Base-by-base conservation (phyloP, 2,113 vertebrate genomes). In the Macquaria australasica region DNA sequence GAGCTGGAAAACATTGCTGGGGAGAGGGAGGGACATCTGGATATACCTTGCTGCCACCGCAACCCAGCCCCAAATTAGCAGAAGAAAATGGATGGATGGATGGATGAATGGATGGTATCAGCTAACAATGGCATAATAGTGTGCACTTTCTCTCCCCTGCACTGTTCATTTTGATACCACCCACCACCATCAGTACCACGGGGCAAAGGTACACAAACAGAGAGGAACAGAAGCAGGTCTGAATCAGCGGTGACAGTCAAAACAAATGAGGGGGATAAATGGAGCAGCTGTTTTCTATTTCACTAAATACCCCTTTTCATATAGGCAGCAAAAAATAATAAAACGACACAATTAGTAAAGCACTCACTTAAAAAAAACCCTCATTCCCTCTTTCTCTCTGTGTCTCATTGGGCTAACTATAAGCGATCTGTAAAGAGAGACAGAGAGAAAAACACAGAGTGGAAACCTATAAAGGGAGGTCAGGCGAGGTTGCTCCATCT, bases 351-450 rank as follows among this genome's bases (percentile, higher is more conserved):
- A 93, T 95, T 94, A 94, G 84, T 20, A 70, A 88, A 86, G 51
- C 85, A 86, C 83, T 92, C 82, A 75, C 77, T 84, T 51, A 37
- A 71, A 85, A 92, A 89, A 83, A 89, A 41, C 39, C 34, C 34
- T n/a, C n/a, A 31, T 31, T 31, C 28, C 28, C 23, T 63, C 34
- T 10, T 23, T 73, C 59, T 82, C 45, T 70, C 64, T 58, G 8
- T 66, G 73, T 88, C 87, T 87, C 85, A 45, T 53, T 75, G 51
- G 85, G 70, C 69, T 88, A 93, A 94, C 96, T 95, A 94, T 81
- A 70, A 86, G 88, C 62, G 41, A 90, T 87, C 81, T 85, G 76
- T 68, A 72, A 86, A 79, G 77, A 74, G 77, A 87, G 62, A 75
- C 64, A 67, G 64, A 41, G 69, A 88, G 79, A 87, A 81, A 83